Evolutionary conservation across 2,113 vertebrate species (phyloP).

Genomic region (Psettodes erumei): DNA sequence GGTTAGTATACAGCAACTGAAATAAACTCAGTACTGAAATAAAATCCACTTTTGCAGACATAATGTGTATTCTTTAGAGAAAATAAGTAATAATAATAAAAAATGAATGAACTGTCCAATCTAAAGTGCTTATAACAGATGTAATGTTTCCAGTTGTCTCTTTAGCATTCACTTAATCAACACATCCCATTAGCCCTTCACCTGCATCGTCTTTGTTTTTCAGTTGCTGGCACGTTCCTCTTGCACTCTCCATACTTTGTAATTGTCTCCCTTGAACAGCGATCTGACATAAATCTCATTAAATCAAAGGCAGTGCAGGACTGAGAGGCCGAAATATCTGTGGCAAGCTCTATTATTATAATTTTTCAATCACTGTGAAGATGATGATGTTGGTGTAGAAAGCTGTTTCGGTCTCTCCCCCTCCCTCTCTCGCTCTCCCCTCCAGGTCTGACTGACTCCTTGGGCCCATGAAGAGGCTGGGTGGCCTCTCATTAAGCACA

Average conservation of each 20-base stretch:
- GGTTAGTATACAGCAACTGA: no score
- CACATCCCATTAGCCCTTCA: slow-evolving; percentile 31
- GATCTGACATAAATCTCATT: slow-evolving; percentile 68
- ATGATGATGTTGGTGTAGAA: slow-evolving; percentile 66
- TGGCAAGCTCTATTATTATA: slow-evolving; percentile 59
- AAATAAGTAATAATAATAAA: no score
- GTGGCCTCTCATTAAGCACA: slow-evolving; percentile 81
- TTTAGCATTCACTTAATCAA: slow-evolving; percentile 37
- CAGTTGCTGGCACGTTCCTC: slow-evolving; percentile 26
- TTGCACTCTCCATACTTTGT: slow-evolving; percentile 56
- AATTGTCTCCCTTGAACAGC: slow-evolving; percentile 72
- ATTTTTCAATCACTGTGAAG: slow-evolving; percentile 77
- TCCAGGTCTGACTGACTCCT: slow-evolving; percentile 56
- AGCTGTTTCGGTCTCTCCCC: slow-evolving; percentile 45
- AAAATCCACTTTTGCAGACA: not conserved
- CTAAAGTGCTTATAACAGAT: not conserved
- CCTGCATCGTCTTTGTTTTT: slow-evolving; percentile 33
- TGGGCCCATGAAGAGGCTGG: slow-evolving; percentile 72
- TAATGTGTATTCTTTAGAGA: no score
- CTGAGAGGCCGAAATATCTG: slow-evolving; percentile 51
- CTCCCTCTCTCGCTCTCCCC: slow-evolving; percentile 30
- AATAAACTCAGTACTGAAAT: no score
- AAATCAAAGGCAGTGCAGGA: slow-evolving; percentile 45
- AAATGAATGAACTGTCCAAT: not conserved
- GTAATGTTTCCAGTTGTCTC: slow-evolving; percentile 20